Evolutionary conservation across 2,797 vertebrate genomes (phyloP), one percentile per base, ranked within the genome.

Genomic region (Coregonus suidteri): DNA sequence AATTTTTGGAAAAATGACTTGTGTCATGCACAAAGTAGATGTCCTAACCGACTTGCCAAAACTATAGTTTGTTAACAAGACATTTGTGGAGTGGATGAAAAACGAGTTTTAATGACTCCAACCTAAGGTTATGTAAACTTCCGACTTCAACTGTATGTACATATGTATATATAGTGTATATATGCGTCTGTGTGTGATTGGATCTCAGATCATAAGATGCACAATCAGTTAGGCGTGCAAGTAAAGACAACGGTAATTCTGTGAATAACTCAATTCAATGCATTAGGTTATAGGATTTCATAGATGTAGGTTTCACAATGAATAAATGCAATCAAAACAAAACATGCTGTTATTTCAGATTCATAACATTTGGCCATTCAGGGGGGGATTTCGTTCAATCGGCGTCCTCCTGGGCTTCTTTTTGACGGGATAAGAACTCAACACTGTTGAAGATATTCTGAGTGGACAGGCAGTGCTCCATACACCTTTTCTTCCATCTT

Each of bases 391-490:
- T 37, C 7, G 72, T 51, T 47, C 20, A 75, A 81, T 81, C 30
- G 73, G 73, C 77, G 72, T 85, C 80, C 83, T 77, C 35, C 35
- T 37, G 35, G 81, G 88, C 80, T 88, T 90, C 79, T 81, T 64
- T 86, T 75, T 74, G 88, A 87, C 87, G 91, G 86, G 69, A 79
- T 11, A 84, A 83, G 71, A 80, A 95, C 95, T 95, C 93, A 96
- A 94, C 95, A 96, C 90, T 95, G 93, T 20, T 95, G 95, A 81
- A 96, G 93, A 88, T 95, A 95, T 88, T 95, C 94, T 85, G 94
- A 92, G 81, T 93, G 94, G 74, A 94, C 91, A 84, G 93, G 94
- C 91, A 94, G 88, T 83, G 93, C 92, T 93, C 94, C 93, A 81
- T 93, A 94, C 92, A 92, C 89, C 91, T 91, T 94, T 88, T 95